Conservation (phyloP, 2,113 vertebrate species). For the Prunella fulvescens region DNA sequence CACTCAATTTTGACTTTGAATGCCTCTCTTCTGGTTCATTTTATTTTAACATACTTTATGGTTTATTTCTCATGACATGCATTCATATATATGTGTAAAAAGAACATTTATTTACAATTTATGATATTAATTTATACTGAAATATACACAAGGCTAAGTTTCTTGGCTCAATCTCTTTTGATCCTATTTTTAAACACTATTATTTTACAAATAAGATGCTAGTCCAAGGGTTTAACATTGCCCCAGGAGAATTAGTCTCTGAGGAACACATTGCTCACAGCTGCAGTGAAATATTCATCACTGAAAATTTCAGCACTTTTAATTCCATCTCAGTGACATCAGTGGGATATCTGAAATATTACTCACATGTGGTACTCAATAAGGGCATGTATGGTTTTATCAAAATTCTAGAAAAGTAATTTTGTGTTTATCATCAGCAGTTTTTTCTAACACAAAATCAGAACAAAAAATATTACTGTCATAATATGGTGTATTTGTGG, state of each 20-base stretch:
- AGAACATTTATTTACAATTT: conserved; percentile 3
- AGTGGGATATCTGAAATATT: conserved; percentile 56
- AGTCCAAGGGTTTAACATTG: conserved; percentile 29
- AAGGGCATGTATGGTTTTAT: conserved; percentile 20
- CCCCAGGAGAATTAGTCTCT: conserved; percentile 29
- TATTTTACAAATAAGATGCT: conserved; percentile 26
- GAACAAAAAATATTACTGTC: not conserved
- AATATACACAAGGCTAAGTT: conserved; percentile 22
- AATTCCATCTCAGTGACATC: conserved; percentile 70
- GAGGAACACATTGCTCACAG: conserved; percentile 67
- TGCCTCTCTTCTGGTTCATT: not conserved
- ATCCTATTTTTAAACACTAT: conserved; percentile 42
- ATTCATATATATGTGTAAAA: not conserved
- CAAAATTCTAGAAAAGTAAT: not conserved
- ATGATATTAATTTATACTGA: not conserved
- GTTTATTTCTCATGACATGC: not conserved
- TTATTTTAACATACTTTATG: not conserved
- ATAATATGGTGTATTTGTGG: not conserved
- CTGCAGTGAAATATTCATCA: conserved; percentile 55
- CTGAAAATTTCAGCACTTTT: conserved; percentile 59
- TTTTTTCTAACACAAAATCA: not conserved
- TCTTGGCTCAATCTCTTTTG: not conserved
- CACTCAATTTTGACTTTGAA: conserved; percentile 41
- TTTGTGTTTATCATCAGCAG: not conserved
- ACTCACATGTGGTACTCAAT: conserved; percentile 41